Evolutionary conservation across 2,113 vertebrate species (phyloP).

Genomic region (Mungos mungo): DNA sequence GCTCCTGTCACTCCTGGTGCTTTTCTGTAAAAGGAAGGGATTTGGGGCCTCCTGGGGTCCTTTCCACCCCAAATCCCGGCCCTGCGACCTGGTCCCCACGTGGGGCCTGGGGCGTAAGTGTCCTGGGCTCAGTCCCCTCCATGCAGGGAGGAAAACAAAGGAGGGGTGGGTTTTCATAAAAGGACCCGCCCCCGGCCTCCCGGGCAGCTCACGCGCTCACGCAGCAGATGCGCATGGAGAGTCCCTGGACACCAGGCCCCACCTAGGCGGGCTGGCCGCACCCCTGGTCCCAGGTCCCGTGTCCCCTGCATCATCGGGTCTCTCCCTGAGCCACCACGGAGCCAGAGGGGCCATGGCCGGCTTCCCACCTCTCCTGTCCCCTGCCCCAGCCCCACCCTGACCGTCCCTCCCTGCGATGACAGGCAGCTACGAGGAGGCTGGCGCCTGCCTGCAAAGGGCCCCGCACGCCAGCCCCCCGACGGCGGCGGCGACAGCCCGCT

Average conservation of each 20-base stretch:
- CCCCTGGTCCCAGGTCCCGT: no score
- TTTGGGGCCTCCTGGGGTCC: background rate
- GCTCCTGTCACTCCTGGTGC: background rate
- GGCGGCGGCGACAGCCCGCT: slow-evolving; percentile 83
- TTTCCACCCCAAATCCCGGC: background rate
- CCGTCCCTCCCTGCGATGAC: background rate
- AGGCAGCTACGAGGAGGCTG: slow-evolving; percentile 86
- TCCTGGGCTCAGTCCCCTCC: rapidly evolving
- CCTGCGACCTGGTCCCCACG: rapidly evolving
- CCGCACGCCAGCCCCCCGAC: slow-evolving; percentile 79
- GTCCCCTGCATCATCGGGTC: background rate
- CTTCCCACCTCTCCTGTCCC: background rate
- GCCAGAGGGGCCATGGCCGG: no score
- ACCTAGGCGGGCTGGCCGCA: background rate
- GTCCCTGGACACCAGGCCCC: background rate
- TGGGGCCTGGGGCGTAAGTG: background rate
- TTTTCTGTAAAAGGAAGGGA: background rate
- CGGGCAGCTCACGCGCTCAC: rapidly evolving
- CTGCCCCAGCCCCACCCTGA: background rate
- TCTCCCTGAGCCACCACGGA: background rate
- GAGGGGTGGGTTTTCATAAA: rapidly evolving
- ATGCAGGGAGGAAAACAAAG: background rate
- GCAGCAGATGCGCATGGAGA: rapidly evolving
- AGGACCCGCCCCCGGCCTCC: background rate
- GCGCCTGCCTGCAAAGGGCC: slow-evolving; percentile 83